Evolutionary conservation across 2,113 vertebrate species (phyloP).

Genomic region (Myiozetetes cayanensis): DNA sequence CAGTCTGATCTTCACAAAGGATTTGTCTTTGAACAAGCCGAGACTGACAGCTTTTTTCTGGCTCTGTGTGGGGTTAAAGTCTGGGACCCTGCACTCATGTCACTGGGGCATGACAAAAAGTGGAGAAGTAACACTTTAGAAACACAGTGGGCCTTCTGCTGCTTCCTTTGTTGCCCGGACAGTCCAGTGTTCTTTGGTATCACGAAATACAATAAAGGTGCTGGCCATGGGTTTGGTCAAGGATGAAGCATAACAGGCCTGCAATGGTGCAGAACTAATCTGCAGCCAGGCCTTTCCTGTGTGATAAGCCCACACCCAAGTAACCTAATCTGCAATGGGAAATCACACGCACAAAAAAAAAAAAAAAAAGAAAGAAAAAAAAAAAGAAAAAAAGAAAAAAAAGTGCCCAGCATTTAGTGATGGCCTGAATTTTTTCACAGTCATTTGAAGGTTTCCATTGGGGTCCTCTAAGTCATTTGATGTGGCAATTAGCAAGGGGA

Average conservation of each 20-base stretch:
- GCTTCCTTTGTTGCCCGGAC: slow-evolving; percentile 59
- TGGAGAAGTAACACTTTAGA: slow-evolving; percentile 71
- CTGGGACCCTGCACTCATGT: slow-evolving; percentile 73
- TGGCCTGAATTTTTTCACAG: slow-evolving; percentile 73
- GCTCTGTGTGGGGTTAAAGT: slow-evolving; percentile 67
- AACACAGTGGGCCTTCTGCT: slow-evolving; percentile 59
- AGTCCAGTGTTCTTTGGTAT: slow-evolving; percentile 72
- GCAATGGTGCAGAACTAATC: slow-evolving; percentile 87
- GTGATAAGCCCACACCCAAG: slow-evolving; percentile 68
- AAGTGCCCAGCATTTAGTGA: slow-evolving; percentile 65
- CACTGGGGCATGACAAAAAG: slow-evolving; percentile 79
- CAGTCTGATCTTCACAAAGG: slow-evolving; percentile 76
- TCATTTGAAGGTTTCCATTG: slow-evolving; percentile 76
- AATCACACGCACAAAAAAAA: slow-evolving; percentile 49
- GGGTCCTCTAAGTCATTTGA: slow-evolving; percentile 83
- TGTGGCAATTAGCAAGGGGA: slow-evolving; percentile 87
- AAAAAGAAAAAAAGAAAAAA: slow-evolving; percentile 36
- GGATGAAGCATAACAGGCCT: slow-evolving; percentile 79
- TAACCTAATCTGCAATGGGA: slow-evolving; percentile 78
- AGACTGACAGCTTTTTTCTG: slow-evolving; percentile 80
- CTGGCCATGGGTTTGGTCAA: slow-evolving; percentile 78
- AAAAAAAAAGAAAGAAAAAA: slow-evolving; percentile 25
- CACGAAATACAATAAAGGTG: slow-evolving; percentile 78
- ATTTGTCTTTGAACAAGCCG: slow-evolving; percentile 76
- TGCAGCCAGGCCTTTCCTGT: slow-evolving; percentile 78